phyloP scores from a whole-genome alignment of 1,140 invertebrate species.

The Trissolcus basalis region DNA sequence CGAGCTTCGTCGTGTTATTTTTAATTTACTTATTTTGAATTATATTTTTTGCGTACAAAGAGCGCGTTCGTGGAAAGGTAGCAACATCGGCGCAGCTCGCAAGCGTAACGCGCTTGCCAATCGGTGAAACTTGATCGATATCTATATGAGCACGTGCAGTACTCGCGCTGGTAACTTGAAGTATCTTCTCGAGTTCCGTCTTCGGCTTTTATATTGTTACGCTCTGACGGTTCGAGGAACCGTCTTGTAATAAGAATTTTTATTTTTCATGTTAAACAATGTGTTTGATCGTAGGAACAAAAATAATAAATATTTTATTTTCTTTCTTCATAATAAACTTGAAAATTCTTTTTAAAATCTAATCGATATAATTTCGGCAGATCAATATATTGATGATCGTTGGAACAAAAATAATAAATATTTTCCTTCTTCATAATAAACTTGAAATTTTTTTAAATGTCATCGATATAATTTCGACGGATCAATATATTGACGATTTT shows the following conservation, averaged over 20 bases:
- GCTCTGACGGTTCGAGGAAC: not conserved
- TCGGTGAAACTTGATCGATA: constrained; percentile 2
- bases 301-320: too few relatives aligned
- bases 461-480: too few relatives aligned
- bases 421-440: not conserved
- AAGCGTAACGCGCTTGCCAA: constrained; percentile 1
- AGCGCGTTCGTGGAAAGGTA: not conserved
- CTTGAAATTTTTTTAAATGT: too few relatives aligned
- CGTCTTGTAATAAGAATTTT: not conserved
- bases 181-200: not conserved
- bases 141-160: constrained; percentile 4
- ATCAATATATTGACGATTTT: not conserved
- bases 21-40: too few relatives aligned
- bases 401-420: not conserved
- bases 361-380: too few relatives aligned
- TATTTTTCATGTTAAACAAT: not conserved
- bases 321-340: not conserved
- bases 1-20: too few relatives aligned
- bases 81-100: not conserved
- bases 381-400: not conserved
- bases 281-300: not conserved
- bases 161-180: not conserved
- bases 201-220: not conserved
- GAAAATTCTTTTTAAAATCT: too few relatives aligned
- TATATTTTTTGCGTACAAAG: not conserved